Conservation (phyloP, 2,797 vertebrate species). For the Prunella strophiata region DNA sequence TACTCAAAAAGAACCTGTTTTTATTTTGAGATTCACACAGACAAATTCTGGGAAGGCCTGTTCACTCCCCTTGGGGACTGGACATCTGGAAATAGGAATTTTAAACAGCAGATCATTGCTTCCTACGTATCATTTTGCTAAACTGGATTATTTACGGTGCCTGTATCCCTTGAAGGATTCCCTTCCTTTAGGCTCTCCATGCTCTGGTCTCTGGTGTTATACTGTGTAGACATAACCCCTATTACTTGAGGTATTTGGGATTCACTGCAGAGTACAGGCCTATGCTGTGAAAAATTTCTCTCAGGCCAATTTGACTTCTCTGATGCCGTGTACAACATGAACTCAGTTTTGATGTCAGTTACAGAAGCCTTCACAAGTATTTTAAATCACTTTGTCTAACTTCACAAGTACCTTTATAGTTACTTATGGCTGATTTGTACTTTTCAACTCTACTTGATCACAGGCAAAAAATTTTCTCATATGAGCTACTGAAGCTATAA, state of each 20-base stretch:
- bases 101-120: neutral
- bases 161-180: neutral
- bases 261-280: neutral
- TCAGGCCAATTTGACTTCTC: neutral
- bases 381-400: neutral
- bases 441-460: neutral
- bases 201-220: neutral
- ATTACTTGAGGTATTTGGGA: neutral
- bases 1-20: neutral
- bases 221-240: neutral
- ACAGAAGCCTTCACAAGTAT: neutral
- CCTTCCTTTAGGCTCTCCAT: neutral
- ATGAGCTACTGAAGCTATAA: neutral
- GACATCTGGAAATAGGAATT: neutral
- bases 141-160: neutral
- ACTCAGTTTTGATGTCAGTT: neutral
- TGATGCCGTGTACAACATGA: neutral
- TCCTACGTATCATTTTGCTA: fast-evolving
- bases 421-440: neutral
- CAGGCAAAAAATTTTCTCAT: neutral
- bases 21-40: neutral
- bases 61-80: neutral
- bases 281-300: neutral
- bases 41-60: neutral
- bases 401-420: neutral